Percentiles rank a stretch among this genome's conserved stretches.
Conservation (phyloP, 2,888 invertebrate species). For the Euproctis similis region DNA sequence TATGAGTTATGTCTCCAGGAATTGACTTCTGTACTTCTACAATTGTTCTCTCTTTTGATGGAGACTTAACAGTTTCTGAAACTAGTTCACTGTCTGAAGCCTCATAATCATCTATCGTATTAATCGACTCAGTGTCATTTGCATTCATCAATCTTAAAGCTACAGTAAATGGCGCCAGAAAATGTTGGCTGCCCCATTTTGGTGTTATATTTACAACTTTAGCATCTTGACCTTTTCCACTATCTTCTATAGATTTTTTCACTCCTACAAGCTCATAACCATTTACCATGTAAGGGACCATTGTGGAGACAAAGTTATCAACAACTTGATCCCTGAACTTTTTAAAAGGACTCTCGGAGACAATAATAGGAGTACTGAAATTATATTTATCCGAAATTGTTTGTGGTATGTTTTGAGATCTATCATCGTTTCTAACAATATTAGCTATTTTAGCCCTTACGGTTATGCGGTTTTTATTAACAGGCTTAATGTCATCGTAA, state of each 20-base stretch:
- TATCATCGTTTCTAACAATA: constrained; percentile 36
- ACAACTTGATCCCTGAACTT: constrained; percentile 50
- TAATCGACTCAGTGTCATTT: constrained; percentile 53
- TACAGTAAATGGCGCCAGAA: constrained; percentile 77
- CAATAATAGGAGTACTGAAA: constrained; percentile 67
- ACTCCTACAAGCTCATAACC: constrained; percentile 63
- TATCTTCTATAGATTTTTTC: constrained; percentile 40
- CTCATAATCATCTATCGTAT: constrained; percentile 54
- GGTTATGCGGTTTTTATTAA: constrained; percentile 37
- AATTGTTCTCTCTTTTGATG: constrained; percentile 63
- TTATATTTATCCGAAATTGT: constrained; percentile 40
- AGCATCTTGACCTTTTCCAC: constrained; percentile 23
- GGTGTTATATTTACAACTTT: constrained; percentile 68
- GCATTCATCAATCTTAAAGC: constrained; percentile 71
- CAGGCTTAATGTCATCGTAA: constrained; percentile 27
- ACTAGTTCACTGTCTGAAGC: constrained; percentile 57
- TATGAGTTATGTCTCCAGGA: constrained; percentile 69
- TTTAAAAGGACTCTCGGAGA: constrained; percentile 44
- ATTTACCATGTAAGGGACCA: constrained; percentile 57
- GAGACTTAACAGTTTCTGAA: constrained; percentile 48
- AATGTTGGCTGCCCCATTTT: constrained; percentile 71
- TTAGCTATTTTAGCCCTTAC: constrained; percentile 55
- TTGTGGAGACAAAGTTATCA: constrained; percentile 60
- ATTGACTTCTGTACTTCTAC: constrained; percentile 81
- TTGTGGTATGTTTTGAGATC: constrained; percentile 29